These are phyloP conservation scores for Synchiropus splendidus DNA, from an alignment of 2,113 vertebrate genomes.

Conservation along the genomic window DNA sequence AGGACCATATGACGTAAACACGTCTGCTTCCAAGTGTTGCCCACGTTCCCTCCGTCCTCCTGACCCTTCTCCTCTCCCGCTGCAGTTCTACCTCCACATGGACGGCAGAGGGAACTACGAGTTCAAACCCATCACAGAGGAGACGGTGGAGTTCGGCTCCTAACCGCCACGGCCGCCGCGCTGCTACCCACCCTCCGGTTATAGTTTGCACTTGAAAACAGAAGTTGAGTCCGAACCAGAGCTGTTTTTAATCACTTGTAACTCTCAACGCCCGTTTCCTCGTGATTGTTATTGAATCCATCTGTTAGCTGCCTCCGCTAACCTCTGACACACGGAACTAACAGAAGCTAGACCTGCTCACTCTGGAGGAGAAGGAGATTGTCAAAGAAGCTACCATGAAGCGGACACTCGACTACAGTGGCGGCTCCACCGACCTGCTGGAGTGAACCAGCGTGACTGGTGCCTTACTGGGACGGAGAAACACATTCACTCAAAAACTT, in stretches of 20 bases:
- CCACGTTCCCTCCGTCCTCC: background rate
- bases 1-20: too few species aligned
- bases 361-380: too few species aligned
- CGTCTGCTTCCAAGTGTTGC: too few species aligned
- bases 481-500: too few species aligned
- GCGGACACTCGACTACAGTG: too few species aligned
- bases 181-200: slow-evolving; percentile 1
- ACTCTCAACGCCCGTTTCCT: slow-evolving; percentile 9
- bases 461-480: too few species aligned
- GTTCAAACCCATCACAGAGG: slow-evolving; percentile 92
- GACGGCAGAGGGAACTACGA: slow-evolving; percentile 94
- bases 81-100: slow-evolving; percentile 92
- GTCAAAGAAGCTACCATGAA: too few species aligned
- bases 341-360: too few species aligned
- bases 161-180: slow-evolving; percentile 56
- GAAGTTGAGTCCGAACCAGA: slow-evolving; percentile 12
- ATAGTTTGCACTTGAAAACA: slow-evolving; percentile 30
- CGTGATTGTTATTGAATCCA: slow-evolving; percentile 33
- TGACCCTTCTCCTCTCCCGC: background rate
- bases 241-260: slow-evolving; percentile 55
- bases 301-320: background rate
- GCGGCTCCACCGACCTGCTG: too few species aligned
- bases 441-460: too few species aligned
- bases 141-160: slow-evolving; percentile 93
- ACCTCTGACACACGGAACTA: too few species aligned